phyloP scores from a whole-genome alignment of 1,140 invertebrate species.

The Popillia japonica region DNA sequence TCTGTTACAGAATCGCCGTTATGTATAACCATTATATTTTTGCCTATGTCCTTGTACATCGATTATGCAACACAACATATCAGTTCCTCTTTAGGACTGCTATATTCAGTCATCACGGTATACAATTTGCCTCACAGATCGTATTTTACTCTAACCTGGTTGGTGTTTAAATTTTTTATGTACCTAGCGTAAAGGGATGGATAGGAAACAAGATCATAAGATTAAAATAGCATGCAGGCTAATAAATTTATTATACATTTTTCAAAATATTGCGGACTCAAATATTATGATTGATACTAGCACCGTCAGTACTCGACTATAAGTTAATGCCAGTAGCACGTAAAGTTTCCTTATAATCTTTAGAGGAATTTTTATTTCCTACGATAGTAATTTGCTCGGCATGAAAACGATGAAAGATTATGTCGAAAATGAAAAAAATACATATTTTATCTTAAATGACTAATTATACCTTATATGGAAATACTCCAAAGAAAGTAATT shows the following conservation, averaged over 20 bases:
- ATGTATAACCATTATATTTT: not conserved
- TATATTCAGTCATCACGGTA: not conserved
- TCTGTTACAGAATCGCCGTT: not conserved
- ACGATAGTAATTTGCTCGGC: no score
- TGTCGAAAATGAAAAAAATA: no score
- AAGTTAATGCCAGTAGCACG: not conserved
- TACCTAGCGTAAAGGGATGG: not conserved
- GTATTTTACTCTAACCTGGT: not conserved
- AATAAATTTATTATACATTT: not conserved
- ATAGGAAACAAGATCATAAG: not conserved
- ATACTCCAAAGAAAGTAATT: no score
- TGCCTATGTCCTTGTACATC: not conserved
- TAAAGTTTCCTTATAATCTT: not conserved
- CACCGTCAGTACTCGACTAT: not conserved
- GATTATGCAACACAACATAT: constrained; percentile 27
- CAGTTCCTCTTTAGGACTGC: not conserved
- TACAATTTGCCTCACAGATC: constrained; percentile 11
- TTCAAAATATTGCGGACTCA: not conserved
- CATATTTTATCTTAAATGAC: no score
- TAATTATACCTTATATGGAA: no score
- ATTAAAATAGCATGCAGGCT: not conserved
- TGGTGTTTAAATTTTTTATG: not conserved
- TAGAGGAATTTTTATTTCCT: no score
- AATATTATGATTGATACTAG: not conserved
- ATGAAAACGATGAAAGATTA: no score